Evolutionary conservation across 2,888 invertebrate species (phyloP).

Genomic region (Amaurobius ferox): DNA sequence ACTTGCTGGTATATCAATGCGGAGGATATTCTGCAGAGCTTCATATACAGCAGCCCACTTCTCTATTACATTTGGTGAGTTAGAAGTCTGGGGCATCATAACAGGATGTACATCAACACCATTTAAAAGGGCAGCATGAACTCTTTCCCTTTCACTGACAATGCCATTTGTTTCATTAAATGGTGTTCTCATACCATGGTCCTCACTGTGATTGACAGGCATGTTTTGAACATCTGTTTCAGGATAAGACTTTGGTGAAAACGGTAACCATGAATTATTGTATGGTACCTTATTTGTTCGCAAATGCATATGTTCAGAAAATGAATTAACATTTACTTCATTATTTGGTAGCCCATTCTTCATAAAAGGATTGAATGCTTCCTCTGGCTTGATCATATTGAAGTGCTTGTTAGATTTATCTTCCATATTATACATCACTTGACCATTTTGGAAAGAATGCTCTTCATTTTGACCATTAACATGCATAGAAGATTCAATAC

Average conservation of each 20-base stretch:
- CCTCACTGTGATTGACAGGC: slow-evolving; percentile 28
- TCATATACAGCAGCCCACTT: slow-evolving; percentile 50
- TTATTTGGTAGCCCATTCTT: slow-evolving; percentile 36
- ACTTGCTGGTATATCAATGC: slow-evolving; percentile 20
- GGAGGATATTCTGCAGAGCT: background rate
- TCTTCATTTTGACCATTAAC: background rate
- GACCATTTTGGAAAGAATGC: slow-evolving; percentile 28
- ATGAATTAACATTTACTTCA: slow-evolving; percentile 24
- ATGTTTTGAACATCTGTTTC: slow-evolving; percentile 34
- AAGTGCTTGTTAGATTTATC: slow-evolving; percentile 37
- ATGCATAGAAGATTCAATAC: slow-evolving; percentile 25
- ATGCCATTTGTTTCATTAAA: slow-evolving; percentile 58
- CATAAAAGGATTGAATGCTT: slow-evolving; percentile 16
- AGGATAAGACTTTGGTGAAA: slow-evolving; percentile 33
- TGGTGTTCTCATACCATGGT: slow-evolving; percentile 30
- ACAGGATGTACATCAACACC: slow-evolving; percentile 14
- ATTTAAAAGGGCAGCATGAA: slow-evolving; percentile 9
- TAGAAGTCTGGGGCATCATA: background rate
- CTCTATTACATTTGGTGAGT: slow-evolving; percentile 1
- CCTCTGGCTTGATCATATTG: slow-evolving; percentile 34
- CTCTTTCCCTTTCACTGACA: slow-evolving; percentile 32
- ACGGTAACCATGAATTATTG: slow-evolving; percentile 46
- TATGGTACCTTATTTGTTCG: slow-evolving; percentile 31
- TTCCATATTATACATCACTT: slow-evolving; percentile 27
- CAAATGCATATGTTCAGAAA: slow-evolving; percentile 16